phyloP scores from a whole-genome alignment of 2,888 invertebrate genomes.

The Diarsia rubi region DNA sequence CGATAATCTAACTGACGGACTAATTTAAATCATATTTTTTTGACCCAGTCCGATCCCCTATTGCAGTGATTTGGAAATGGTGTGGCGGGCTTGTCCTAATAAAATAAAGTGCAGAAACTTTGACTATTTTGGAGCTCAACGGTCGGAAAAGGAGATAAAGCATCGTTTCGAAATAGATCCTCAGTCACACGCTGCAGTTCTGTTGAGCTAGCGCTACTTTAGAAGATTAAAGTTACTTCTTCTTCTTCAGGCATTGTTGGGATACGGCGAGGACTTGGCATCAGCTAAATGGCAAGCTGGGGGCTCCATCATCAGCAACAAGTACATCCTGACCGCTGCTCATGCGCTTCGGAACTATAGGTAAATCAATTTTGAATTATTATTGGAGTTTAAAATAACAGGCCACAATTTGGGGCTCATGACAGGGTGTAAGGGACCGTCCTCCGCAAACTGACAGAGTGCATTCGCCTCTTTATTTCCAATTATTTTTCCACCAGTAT shows the following conservation, averaged over 20 bases:
- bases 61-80: too few relatives aligned
- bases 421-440: too few relatives aligned
- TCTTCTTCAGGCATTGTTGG: conserved; percentile 55
- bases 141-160: neutral
- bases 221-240: neutral
- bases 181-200: neutral
- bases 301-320: conserved; percentile 66
- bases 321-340: conserved; percentile 65
- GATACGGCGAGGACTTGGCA: conserved; percentile 48
- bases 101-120: neutral
- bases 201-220: neutral
- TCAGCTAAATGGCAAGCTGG: conserved; percentile 57
- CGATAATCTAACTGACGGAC: too few relatives aligned
- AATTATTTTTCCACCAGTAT: too few relatives aligned
- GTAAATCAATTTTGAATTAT: neutral
- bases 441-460: too few relatives aligned
- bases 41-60: too few relatives aligned
- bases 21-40: too few relatives aligned
- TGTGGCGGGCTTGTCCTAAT: too few relatives aligned
- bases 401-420: too few relatives aligned
- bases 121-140: neutral
- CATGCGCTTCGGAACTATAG: conserved; percentile 22
- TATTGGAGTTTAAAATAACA: too few relatives aligned
- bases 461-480: too few relatives aligned
- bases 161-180: neutral